A percentile compares a stretch with the other conserved stretches of the same genome.
These are phyloP conservation scores for Cephus sareptanus DNA, from an alignment of 2,888 invertebrate species.

Conservation along the genomic window DNA sequence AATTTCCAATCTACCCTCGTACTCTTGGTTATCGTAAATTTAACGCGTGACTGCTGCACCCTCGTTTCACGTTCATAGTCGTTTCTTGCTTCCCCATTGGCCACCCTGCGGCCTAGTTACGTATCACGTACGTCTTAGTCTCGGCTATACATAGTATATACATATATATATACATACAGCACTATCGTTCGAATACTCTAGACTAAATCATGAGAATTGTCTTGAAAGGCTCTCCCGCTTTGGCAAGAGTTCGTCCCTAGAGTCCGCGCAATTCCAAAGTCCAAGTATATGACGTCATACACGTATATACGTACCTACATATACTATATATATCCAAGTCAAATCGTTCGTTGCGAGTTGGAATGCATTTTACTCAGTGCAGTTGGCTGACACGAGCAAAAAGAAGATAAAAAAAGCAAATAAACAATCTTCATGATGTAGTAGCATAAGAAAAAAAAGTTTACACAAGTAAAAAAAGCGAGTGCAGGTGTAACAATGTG, in stretches of 20 bases:
- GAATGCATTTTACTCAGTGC: background rate
- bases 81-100: background rate
- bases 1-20: conserved; percentile 34
- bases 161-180: background rate
- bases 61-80: background rate
- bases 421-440: no score
- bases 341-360: background rate
- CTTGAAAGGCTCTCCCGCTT: background rate
- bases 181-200: background rate
- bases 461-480: background rate
- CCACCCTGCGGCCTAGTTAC: background rate
- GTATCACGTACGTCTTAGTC: background rate
- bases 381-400: background rate
- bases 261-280: background rate
- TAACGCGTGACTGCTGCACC: background rate
- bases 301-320: background rate
- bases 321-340: background rate
- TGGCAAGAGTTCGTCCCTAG: background rate
- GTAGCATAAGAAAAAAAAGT: background rate
- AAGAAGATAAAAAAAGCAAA: background rate
- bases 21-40: conserved; percentile 29
- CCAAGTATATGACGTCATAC: background rate
- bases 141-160: background rate
- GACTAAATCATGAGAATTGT: conserved; percentile 3
- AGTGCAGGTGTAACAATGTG: background rate